Base-by-base conservation (phyloP, 2,113 vertebrate genomes). In the Nerophis ophidion region DNA sequence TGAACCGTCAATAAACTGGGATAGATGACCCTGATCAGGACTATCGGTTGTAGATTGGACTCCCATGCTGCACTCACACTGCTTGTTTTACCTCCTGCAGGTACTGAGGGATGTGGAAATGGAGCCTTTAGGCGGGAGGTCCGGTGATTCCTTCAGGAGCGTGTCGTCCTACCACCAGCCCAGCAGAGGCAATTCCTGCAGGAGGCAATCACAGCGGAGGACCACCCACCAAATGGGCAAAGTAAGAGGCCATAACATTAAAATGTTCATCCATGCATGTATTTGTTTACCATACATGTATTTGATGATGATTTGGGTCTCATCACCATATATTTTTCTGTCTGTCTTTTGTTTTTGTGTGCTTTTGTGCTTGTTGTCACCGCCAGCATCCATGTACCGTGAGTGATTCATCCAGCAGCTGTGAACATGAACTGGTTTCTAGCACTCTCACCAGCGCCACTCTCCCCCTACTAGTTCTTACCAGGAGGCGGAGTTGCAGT, bases 61-160 rank as follows among this genome's bases (percentile, higher is more conserved):
- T 26, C 26, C 26, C 26, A 26, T 26, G 26, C 38, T 54, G 14
- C 14, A 2, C 34, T 45, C 44, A 57, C 7, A 17, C 6, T 33
- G 33, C 4, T 54, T 33, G 47, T 61, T 9, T 26, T 55, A 1
- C 46, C 11, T 53, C 17, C 40, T 71, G 34, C 68, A 89, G 87
- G 71, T 79, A 15, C 74, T 82, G 9, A 77, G 61, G 14, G 81
- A 89, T 54, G 72, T 89, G 52, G 70, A 85, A 62, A 66, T 88
- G 65, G 77, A 82, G 16, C 48, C 66, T 15, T 10, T 83, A 16
- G 66, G 74, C 15, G 48, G 77, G 33, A 80, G 56, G 51, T 69
- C 76, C 4, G 61, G n/a, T 4, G 34, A 58, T 9, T 81, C 80
- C 44, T 77, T 85, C 71, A 80, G 68, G 48, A 68, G 69, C 14